A percentile compares a stretch with the other conserved stretches of the same genome.
Conservation (phyloP, 2,113 vertebrate species). For the Zosterops lateralis region DNA sequence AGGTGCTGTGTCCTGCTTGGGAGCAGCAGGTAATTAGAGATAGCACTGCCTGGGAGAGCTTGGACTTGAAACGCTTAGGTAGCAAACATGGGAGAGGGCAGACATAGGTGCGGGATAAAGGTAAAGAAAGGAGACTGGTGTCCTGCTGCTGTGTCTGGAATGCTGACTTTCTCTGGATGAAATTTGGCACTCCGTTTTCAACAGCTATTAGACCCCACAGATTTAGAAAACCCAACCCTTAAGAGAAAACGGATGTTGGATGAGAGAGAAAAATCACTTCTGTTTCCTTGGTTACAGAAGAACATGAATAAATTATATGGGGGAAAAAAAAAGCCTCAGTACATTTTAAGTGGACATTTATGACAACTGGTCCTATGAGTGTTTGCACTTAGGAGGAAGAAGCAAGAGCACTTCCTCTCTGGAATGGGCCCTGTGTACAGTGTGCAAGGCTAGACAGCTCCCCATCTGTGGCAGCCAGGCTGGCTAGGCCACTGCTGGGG, state of each 20-base stretch:
- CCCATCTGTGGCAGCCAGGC: neutral
- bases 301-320: constrained; percentile 52
- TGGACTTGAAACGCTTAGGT: neutral
- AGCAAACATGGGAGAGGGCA: neutral
- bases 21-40: neutral
- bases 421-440: fast-evolving
- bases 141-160: neutral
- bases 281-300: constrained; percentile 59
- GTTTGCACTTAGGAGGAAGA: neutral
- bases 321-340: neutral
- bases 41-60: neutral
- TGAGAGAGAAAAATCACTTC: constrained; percentile 2
- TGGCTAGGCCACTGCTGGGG: neutral
- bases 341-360: constrained; percentile 7
- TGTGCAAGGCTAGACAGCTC: neutral
- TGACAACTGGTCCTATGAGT: neutral
- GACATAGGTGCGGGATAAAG: neutral
- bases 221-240: neutral
- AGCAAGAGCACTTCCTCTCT: neutral
- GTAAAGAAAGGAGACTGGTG: neutral
- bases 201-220: neutral
- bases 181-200: neutral
- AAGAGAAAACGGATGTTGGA: neutral
- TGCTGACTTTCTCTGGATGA: neutral
- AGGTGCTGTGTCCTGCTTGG: neutral